These are phyloP conservation scores for Trichogramma evanescens DNA, from an alignment of 2,888 invertebrate species.

Conservation along the genomic window DNA sequence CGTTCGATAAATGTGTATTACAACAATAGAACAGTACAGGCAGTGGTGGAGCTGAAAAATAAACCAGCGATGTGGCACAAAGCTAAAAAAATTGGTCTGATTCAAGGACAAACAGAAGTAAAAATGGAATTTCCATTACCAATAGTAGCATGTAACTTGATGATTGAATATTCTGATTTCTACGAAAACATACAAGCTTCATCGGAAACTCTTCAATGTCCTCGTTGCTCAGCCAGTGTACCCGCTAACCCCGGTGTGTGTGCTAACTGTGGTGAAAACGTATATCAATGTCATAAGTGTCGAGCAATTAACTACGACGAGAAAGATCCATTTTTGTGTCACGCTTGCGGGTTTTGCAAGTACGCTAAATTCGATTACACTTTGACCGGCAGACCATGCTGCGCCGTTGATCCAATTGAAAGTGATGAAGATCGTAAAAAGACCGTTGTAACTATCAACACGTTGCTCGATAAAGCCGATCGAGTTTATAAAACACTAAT, in stretches of 20 bases:
- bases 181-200: slow-evolving; percentile 92
- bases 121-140: slow-evolving; percentile 96
- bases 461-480: slow-evolving; percentile 88
- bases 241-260: slow-evolving; percentile 97
- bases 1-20: slow-evolving; percentile 93
- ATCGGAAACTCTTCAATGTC: slow-evolving; percentile 90
- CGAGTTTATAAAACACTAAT: slow-evolving; percentile 85
- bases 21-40: slow-evolving; percentile 91
- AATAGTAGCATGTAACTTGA: slow-evolving; percentile 94
- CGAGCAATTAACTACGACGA: slow-evolving; percentile 98
- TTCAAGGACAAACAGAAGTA: slow-evolving; percentile 89
- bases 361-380: slow-evolving; percentile 98
- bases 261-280: slow-evolving; percentile 95
- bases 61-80: slow-evolving; percentile 95
- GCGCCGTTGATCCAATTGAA: slow-evolving; percentile 95
- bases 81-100: slow-evolving; percentile 84
- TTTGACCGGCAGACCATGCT: slow-evolving; percentile 82
- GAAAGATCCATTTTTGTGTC: slow-evolving; percentile 97
- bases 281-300: slow-evolving; percentile 98
- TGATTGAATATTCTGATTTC: slow-evolving; percentile 97
- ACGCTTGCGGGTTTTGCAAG: slow-evolving; percentile 98
- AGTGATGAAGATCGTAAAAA: slow-evolving; percentile 94
- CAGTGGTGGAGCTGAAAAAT: slow-evolving; percentile 95
- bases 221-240: slow-evolving; percentile 92
- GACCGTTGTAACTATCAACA: slow-evolving; percentile 85